phyloP scores from a whole-genome alignment of 2,113 vertebrate species.

The Cephalopterus ornatus region DNA sequence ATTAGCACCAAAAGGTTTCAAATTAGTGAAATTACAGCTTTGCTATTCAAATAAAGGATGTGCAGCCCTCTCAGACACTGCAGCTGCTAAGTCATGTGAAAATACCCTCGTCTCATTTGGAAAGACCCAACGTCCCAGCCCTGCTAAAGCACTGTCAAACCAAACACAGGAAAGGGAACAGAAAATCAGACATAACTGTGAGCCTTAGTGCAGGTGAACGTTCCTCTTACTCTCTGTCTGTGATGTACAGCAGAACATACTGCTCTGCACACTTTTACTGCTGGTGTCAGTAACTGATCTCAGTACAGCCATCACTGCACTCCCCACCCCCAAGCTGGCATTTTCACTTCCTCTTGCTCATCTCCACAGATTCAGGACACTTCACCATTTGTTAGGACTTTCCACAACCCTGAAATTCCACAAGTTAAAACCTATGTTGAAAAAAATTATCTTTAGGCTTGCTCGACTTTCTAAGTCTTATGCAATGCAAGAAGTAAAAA shows the following conservation, averaged over 20 bases:
- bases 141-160: neutral
- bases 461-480: neutral
- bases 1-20: neutral
- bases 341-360: constrained; percentile 44
- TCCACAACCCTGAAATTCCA: neutral
- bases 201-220: neutral
- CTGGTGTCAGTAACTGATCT: neutral
- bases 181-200: neutral
- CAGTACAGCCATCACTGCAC: neutral
- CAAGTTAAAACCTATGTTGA: neutral
- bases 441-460: neutral
- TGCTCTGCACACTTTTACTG: neutral
- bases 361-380: neutral
- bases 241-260: neutral
- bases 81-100: neutral
- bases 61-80: neutral
- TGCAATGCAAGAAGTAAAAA: neutral
- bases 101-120: neutral
- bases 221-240: neutral
- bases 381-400: neutral
- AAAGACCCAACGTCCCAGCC: neutral
- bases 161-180: neutral
- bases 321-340: neutral
- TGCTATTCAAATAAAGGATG: neutral
- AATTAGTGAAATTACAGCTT: neutral